Base-by-base conservation (phyloP, 2,113 vertebrate species). In the Telmatochromis sp. region DNA sequence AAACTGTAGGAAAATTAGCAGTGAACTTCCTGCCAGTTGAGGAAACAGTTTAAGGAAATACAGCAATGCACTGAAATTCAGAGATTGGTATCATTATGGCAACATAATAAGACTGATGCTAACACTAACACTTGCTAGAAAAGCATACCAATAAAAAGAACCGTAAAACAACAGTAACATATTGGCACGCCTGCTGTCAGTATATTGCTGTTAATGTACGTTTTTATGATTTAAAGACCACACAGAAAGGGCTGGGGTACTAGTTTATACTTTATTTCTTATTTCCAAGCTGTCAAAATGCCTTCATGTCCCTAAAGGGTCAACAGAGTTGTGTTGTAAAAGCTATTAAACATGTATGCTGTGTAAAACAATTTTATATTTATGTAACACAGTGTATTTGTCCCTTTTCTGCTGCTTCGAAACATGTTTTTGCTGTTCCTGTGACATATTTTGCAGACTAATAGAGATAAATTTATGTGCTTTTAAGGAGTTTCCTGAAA, bases 311-410 rank as follows among this genome's bases (percentile, higher is more conserved):
- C 81, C 57, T 23, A 54, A 35, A 17, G 80, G 68, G 54, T 91
- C 60, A 85, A 63, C 2, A 10, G 55, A 63, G 23, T 60, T 60
- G 60, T 80, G 37, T 60, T 55, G 31, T 81, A 35, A 55, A 51
- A 53, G n/a, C 17, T 60, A 14, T 73, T 37, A 68, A 21, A 26
- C 45, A 84, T 53, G 40, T 35, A 65, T 60, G 14, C 4, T 47
- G 21, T 26, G 68, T 86, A 21, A 80, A 79, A 53, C 49, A 19
- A 21, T 83, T 92, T 92, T 13, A 82, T 33, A 93, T 91, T 90
- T 80, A 89, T 35, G 28, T 14, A 49, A 31, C 68, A 73, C 37
- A 2, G n/a, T 28, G 14, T n/a, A n/a, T 86, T 81, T 85, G 75
- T 80, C 23, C 21, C 33, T 68, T 85, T 47, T 14, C 31, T 89